Percentiles rank a stretch among this genome's conserved stretches.
These are phyloP conservation scores for Netelia melanura DNA, from an alignment of 2,888 invertebrate species.

Conservation along the genomic window DNA sequence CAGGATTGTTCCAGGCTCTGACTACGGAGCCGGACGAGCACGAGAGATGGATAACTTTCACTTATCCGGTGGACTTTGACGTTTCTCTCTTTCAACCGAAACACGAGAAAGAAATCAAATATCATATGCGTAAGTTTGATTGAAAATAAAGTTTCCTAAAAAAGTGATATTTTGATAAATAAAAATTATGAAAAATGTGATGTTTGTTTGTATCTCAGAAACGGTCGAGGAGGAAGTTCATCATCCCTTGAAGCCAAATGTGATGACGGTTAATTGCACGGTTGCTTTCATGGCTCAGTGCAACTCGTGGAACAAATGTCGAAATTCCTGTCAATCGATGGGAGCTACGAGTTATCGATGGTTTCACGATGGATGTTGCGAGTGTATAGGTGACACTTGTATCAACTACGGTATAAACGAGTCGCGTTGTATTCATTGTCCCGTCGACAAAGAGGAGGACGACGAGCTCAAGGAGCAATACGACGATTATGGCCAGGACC, in stretches of 20 bases:
- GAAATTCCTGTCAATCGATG: constrained; percentile 92
- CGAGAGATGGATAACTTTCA: constrained; percentile 94
- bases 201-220: constrained; percentile 84
- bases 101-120: constrained; percentile 89
- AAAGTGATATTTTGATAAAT: constrained; percentile 6
- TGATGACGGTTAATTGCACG: constrained; percentile 94
- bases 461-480: constrained; percentile 82
- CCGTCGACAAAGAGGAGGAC: constrained; percentile 78
- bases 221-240: constrained; percentile 89
- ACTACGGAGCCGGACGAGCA: constrained; percentile 92
- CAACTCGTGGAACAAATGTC: constrained; percentile 95
- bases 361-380: constrained; percentile 98
- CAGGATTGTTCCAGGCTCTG: constrained; percentile 93
- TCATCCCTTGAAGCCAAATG: constrained; percentile 86
- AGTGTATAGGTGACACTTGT: constrained; percentile 95
- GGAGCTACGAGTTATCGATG: constrained; percentile 94
- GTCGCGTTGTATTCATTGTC: constrained; percentile 88
- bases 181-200: neutral
- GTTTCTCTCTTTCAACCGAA: constrained; percentile 88
- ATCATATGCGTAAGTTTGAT: constrained; percentile 89
- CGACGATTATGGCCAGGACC: constrained; percentile 86
- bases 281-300: constrained; percentile 96
- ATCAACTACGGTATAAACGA: constrained; percentile 96
- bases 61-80: constrained; percentile 92
- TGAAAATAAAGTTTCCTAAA: neutral